These are phyloP conservation scores for Pheosia tremula DNA, from an alignment of 2,888 invertebrate species.

Conservation along the genomic window DNA sequence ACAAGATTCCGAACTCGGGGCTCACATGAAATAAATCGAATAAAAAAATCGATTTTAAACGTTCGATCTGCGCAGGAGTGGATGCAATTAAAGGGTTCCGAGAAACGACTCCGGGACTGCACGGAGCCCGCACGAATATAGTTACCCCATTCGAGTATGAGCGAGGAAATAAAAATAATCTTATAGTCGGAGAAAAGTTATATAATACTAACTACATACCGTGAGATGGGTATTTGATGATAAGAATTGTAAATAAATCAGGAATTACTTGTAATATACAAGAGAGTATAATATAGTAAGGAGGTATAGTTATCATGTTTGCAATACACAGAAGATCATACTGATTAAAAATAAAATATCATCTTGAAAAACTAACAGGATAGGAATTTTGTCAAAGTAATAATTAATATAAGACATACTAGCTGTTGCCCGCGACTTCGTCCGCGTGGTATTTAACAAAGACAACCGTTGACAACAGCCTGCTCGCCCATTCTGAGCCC, in stretches of 20 bases:
- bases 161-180: slow-evolving; percentile 39
- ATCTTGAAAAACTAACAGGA: too few species aligned
- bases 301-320: background rate
- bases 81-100: slow-evolving; percentile 82
- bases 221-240: background rate
- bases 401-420: too few species aligned
- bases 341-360: too few species aligned
- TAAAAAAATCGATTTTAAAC: slow-evolving; percentile 83
- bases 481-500: too few species aligned
- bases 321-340: too few species aligned
- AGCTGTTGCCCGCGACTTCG: too few species aligned
- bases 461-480: too few species aligned
- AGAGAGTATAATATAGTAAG: background rate
- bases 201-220: background rate
- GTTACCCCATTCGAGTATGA: slow-evolving; percentile 52
- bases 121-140: slow-evolving; percentile 64
- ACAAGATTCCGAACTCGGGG: slow-evolving; percentile 70
- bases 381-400: too few species aligned
- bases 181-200: background rate
- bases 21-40: slow-evolving; percentile 79
- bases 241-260: background rate
- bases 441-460: too few species aligned
- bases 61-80: slow-evolving; percentile 79
- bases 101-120: slow-evolving; percentile 66
- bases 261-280: background rate